Conservation (phyloP, 2,888 invertebrate species). For the Notodonta dromedarius region DNA sequence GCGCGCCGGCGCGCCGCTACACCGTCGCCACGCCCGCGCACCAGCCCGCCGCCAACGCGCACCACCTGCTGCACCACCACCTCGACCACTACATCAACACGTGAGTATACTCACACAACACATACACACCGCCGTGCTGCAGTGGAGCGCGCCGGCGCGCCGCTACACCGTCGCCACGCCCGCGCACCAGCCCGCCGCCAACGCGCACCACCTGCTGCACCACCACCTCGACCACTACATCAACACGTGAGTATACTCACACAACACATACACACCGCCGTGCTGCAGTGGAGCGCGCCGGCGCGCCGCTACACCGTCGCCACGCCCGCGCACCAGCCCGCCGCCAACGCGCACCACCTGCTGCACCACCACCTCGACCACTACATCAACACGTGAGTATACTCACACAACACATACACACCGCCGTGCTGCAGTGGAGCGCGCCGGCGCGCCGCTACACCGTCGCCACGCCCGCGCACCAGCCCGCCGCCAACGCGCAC, state of each 20-base stretch:
- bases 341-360: conserved; percentile 95
- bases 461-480: conserved; percentile 90
- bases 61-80: conserved; percentile 94
- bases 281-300: conserved; percentile 91
- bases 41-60: conserved; percentile 93
- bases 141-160: conserved; percentile 90
- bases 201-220: conserved; percentile 95
- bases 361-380: conserved; percentile 95
- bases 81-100: conserved; percentile 95
- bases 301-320: conserved; percentile 91
- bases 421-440: conserved; percentile 93
- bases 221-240: conserved; percentile 95
- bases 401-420: too few species aligned
- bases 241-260: too few species aligned
- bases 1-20: conserved; percentile 89
- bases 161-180: conserved; percentile 92
- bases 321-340: conserved; percentile 90
- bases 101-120: too few species aligned
- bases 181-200: conserved; percentile 91
- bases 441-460: conserved; percentile 90
- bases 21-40: conserved; percentile 91
- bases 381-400: conserved; percentile 93
- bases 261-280: too few species aligned
- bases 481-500: conserved; percentile 94
- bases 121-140: conserved; percentile 91